Conservation (phyloP, 2,797 vertebrate genomes). For the Pseudopleuronectes americanus region DNA sequence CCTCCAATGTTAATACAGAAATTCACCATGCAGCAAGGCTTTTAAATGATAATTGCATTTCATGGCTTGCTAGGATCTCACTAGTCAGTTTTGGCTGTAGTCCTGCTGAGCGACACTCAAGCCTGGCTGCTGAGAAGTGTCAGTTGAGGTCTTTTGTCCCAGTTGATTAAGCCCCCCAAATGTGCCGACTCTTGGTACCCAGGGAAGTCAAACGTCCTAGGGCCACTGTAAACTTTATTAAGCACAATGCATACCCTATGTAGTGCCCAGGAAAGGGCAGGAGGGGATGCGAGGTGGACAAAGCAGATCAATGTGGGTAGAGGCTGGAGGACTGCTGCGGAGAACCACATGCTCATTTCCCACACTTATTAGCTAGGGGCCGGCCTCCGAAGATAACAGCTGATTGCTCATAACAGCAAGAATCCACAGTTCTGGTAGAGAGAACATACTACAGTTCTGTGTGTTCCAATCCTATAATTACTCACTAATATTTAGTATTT, state of each 20-base stretch:
- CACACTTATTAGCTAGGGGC: slow-evolving; percentile 80
- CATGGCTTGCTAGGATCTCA: slow-evolving; percentile 45
- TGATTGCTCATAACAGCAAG: slow-evolving; percentile 65
- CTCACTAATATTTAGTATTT: not conserved
- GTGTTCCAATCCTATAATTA: slow-evolving; percentile 8
- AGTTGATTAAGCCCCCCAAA: slow-evolving; percentile 48
- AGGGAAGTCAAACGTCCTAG: slow-evolving; percentile 69
- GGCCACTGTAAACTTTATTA: slow-evolving; percentile 80
- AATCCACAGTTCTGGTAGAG: slow-evolving; percentile 56
- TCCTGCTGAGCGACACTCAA: slow-evolving; percentile 24
- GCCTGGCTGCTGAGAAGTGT: slow-evolving; percentile 58
- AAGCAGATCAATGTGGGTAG: slow-evolving; percentile 72
- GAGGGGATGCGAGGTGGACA: slow-evolving; percentile 70
- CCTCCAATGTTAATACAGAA: slow-evolving; percentile 61
- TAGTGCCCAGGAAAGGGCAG: slow-evolving; percentile 57
- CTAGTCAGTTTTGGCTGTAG: slow-evolving; percentile 31
- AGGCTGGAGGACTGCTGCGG: slow-evolving; percentile 49
- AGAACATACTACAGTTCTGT: slow-evolving; percentile 12
- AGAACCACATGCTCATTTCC: slow-evolving; percentile 81
- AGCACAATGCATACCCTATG: slow-evolving; percentile 79
- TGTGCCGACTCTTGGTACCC: slow-evolving; percentile 51
- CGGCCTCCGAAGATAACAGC: slow-evolving; percentile 72
- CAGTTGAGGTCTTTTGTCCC: slow-evolving; percentile 69
- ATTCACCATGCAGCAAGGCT: slow-evolving; percentile 46
- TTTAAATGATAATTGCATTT: slow-evolving; percentile 66